These are phyloP conservation scores for Macropodus opercularis DNA, from an alignment of 2,797 vertebrate genomes.

Conservation along the genomic window DNA sequence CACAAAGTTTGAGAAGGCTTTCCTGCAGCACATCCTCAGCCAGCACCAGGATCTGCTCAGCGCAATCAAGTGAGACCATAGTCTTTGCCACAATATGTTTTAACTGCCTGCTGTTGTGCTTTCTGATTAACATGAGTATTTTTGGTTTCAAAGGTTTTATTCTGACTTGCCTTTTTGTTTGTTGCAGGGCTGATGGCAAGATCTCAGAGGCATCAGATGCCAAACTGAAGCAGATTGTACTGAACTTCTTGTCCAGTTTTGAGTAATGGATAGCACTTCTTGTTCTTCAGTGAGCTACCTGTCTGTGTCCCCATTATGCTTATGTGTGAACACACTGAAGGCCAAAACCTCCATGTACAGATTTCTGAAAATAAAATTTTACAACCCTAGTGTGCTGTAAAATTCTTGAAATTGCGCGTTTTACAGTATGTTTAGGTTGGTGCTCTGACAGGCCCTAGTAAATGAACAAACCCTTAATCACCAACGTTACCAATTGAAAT, in stretches of 20 bases:
- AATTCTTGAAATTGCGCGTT: constrained; percentile 46
- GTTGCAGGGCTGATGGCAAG: constrained; percentile 88
- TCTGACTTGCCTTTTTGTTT: constrained; percentile 7
- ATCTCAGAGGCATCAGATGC: constrained; percentile 90
- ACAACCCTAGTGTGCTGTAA: constrained; percentile 62
- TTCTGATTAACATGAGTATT: background rate
- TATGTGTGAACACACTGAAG: constrained; percentile 78
- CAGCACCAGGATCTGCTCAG: constrained; percentile 91
- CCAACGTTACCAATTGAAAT: no score
- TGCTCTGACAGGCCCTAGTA: constrained; percentile 10
- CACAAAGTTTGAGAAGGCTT: constrained; percentile 94
- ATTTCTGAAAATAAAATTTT: constrained; percentile 81
- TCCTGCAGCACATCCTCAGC: constrained; percentile 91
- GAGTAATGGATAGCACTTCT: constrained; percentile 75
- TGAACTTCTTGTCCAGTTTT: constrained; percentile 88
- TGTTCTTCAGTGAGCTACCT: constrained; percentile 70
- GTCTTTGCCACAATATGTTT: background rate
- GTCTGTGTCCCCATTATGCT: constrained; percentile 65
- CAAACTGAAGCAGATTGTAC: constrained; percentile 93
- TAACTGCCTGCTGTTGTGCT: no score
- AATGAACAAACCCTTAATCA: no score
- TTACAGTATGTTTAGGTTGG: constrained; percentile 16
- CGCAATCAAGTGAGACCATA: constrained; percentile 83
- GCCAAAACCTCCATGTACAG: constrained; percentile 81
- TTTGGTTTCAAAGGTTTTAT: background rate